phyloP scores from a whole-genome alignment of 1,140 invertebrate species.

The Eulimnadia texana region DNA sequence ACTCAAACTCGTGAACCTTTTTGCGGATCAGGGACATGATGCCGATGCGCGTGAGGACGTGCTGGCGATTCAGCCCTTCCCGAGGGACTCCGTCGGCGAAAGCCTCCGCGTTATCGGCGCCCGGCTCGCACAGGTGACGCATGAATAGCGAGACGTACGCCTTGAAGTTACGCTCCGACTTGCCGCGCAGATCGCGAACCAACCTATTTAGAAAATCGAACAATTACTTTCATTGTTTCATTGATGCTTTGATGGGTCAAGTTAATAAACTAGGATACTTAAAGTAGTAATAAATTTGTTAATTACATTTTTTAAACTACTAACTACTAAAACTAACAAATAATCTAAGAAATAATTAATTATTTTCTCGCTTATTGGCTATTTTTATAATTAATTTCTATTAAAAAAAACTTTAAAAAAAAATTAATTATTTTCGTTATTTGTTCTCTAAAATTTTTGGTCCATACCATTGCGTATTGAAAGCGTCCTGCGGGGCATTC shows the following conservation, averaged over 20 bases:
- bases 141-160: slow-evolving; percentile 98
- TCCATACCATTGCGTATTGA: slow-evolving; percentile 89
- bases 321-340: too few species aligned
- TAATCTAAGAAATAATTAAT: not conserved
- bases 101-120: slow-evolving; percentile 91
- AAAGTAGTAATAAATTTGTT: too few species aligned
- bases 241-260: too few species aligned
- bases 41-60: slow-evolving; percentile 94
- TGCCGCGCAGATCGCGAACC: slow-evolving; percentile 90
- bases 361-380: too few species aligned
- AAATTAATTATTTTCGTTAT: too few species aligned
- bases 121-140: slow-evolving; percentile 97
- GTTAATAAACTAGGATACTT: not conserved
- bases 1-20: slow-evolving; percentile 92
- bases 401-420: not conserved
- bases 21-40: slow-evolving; percentile 99
- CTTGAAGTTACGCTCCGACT: slow-evolving; percentile 95
- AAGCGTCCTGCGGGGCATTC: slow-evolving; percentile 98
- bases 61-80: slow-evolving; percentile 94
- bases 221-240: slow-evolving; percentile 17
- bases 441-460: not conserved
- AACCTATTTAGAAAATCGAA: too few species aligned
- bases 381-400: too few species aligned
- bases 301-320: too few species aligned
- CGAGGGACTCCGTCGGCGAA: slow-evolving; percentile 98